Conservation (phyloP, 2,888 invertebrate species). For the Drosophila siamana region DNA sequence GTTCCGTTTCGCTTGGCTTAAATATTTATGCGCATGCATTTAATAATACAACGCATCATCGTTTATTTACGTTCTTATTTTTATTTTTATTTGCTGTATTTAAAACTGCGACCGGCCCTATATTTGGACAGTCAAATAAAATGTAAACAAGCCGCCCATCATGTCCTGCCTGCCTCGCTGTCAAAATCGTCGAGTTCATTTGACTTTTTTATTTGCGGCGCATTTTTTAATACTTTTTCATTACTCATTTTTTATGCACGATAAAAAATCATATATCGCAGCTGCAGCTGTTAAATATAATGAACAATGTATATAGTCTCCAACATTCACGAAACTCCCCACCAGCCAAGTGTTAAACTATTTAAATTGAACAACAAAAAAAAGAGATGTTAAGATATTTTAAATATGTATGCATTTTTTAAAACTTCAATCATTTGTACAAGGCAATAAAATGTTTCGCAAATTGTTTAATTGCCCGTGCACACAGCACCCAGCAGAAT, state of each 20-base stretch:
- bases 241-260: slow-evolving; percentile 13
- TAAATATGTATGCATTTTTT: slow-evolving; percentile 12
- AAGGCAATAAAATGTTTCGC: slow-evolving; percentile 24
- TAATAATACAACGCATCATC: slow-evolving; percentile 54
- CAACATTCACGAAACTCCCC: background rate
- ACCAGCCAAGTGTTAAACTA: slow-evolving; percentile 12
- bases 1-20: slow-evolving; percentile 36
- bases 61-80: slow-evolving; percentile 21
- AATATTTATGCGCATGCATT: slow-evolving; percentile 63
- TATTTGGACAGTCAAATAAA: slow-evolving; percentile 22
- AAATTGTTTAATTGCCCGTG: slow-evolving; percentile 41
- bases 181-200: slow-evolving; percentile 24
- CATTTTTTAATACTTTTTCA: slow-evolving; percentile 26
- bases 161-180: background rate
- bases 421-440: slow-evolving; percentile 13
- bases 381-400: background rate
- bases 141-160: slow-evolving; percentile 18
- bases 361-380: slow-evolving; percentile 14
- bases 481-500: background rate
- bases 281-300: slow-evolving; percentile 50
- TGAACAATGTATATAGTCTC: slow-evolving; percentile 37
- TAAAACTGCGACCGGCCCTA: slow-evolving; percentile 30
- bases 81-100: slow-evolving; percentile 36
- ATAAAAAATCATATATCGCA: slow-evolving; percentile 22
- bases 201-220: slow-evolving; percentile 20